Evolutionary conservation across 2,113 vertebrate species (phyloP), one percentile per base, ranked within the genome.

Genomic region (Pampusana beccarii): DNA sequence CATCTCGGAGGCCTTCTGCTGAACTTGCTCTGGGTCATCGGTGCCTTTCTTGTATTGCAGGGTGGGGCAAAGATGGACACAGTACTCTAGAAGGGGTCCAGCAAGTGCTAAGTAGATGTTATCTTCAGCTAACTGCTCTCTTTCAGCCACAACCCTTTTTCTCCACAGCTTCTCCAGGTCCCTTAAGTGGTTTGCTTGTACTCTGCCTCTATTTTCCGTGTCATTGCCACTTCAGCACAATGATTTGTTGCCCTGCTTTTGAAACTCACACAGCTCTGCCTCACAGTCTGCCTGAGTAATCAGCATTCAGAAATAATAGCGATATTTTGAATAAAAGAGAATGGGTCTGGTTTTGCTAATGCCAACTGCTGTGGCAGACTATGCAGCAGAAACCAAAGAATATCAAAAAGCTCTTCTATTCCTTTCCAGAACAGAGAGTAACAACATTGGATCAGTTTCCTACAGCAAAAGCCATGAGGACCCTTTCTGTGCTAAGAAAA

Each of bases 231-330:
- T 94, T 88, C 44, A 70, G 11, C 36, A 48, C 53, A 81, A 46
- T 0, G 4, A 61, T 86, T 72, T 77, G 38, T 62, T 93, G 62
- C 64, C 26, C 42, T 58, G 85, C 54, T 86, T 92, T 86, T 92
- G 79, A 88, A 75, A 72, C 50, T 56, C 25, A 60, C 20, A n/a
- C 17, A 34, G 40, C 18, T 79, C 73, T 95, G 69, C 80, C 78
- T 79, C 73, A 16, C 29, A 69, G 60, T 70, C 77, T 90, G 77
- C 33, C 77, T 82, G 44, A 84, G 13, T 92, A 90, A 95, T 92
- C 87, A 81, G 61, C 44, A 93, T 97, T 92, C 83, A 90, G 88
- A 91, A 95, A 88, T 87, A 94, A 90, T 23, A 86, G 48, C 11
- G 2, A 11, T 78, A 40, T 94, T 95, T 72, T 57, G 50, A 88